phyloP scores from a whole-genome alignment of 2,888 invertebrate genomes.

The Brachypalpus laphriformis region DNA sequence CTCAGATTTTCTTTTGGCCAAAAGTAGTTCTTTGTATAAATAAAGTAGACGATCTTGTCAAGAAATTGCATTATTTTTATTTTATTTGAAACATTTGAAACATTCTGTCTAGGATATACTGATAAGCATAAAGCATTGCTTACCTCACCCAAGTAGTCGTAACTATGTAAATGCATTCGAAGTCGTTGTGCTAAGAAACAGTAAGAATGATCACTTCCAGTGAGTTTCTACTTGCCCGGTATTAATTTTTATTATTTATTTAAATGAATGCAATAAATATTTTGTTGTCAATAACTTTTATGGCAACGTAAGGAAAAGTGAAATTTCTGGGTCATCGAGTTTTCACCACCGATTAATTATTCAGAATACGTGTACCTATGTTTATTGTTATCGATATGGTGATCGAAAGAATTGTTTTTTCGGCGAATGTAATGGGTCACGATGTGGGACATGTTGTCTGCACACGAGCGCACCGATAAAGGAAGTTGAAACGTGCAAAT shows the following conservation, averaged over 20 bases:
- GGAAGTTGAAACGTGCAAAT: constrained; percentile 66
- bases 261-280: neutral
- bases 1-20: constrained; percentile 29
- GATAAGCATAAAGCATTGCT: no score
- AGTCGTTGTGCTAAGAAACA: no score
- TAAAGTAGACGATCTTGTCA: constrained; percentile 24
- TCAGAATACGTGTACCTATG: constrained; percentile 47
- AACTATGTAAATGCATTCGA: no score
- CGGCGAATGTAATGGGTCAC: constrained; percentile 49
- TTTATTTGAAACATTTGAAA: neutral
- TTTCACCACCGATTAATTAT: constrained; percentile 59
- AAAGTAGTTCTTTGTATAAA: constrained; percentile 40
- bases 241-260: neutral
- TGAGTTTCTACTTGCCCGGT: no score
- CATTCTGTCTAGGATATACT: no score
- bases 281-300: neutral
- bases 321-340: constrained; percentile 57
- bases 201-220: no score
- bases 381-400: constrained; percentile 48
- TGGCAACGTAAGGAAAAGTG: constrained; percentile 49
- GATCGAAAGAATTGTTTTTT: constrained; percentile 56
- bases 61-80: neutral
- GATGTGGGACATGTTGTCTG: constrained; percentile 58
- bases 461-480: constrained; percentile 26
- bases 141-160: no score